These are phyloP conservation scores for Oryzias javanicus DNA, from an alignment of 2,113 vertebrate genomes.

Conservation along the genomic window DNA sequence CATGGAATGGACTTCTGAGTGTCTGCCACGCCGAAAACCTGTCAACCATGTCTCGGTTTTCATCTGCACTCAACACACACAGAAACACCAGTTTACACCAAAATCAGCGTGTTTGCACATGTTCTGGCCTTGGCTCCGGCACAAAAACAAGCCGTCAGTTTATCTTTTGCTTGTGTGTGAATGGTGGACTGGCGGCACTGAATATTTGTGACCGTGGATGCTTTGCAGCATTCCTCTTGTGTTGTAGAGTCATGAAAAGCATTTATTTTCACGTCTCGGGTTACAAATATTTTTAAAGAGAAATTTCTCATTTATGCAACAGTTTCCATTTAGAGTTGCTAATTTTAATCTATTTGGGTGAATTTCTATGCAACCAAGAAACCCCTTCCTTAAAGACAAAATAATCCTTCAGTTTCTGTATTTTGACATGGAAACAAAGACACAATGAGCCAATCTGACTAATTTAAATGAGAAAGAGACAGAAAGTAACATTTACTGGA, in stretches of 20 bases:
- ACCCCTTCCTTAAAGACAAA: constrained; percentile 22
- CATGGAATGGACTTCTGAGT: constrained; percentile 43
- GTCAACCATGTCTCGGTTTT: constrained; percentile 58
- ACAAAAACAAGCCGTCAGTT: constrained; percentile 59
- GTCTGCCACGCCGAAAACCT: constrained; percentile 50
- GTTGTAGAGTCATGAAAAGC: constrained; percentile 8
- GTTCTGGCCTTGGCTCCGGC: constrained; percentile 58
- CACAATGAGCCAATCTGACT: constrained; percentile 48
- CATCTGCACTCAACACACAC: constrained; percentile 60
- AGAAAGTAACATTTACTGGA: constrained; percentile 18
- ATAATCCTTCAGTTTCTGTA: constrained; percentile 18
- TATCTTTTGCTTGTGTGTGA: constrained; percentile 51
- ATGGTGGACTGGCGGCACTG: constrained; percentile 22
- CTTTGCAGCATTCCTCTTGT: constrained; percentile 33
- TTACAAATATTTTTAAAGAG: constrained; percentile 7
- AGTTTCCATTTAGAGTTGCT: constrained; percentile 3
- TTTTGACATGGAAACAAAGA: constrained; percentile 36
- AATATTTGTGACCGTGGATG: constrained; percentile 51
- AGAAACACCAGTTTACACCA: constrained; percentile 57
- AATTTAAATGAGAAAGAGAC: constrained; percentile 43
- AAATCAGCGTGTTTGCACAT: constrained; percentile 68
- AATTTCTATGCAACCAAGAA: constrained; percentile 12
- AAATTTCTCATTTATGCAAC: constrained; percentile 11
- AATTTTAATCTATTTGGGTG: constrained; percentile 22
- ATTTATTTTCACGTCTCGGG: constrained; percentile 29